Conservation (phyloP, 1,140 invertebrate species). For the Tenebrio molitor region DNA sequence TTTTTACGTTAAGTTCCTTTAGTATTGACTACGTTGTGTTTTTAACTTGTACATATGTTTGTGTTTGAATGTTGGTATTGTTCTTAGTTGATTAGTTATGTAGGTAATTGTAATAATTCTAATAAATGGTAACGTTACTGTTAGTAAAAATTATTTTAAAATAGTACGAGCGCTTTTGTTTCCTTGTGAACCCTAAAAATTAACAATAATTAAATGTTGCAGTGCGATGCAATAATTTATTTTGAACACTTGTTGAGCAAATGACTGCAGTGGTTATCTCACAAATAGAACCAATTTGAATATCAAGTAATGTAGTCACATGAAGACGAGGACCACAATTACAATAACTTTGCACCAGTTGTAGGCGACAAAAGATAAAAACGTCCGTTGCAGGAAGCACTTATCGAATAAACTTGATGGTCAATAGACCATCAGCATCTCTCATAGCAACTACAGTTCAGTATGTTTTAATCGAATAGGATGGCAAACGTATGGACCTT, state of each 20-base stretch:
- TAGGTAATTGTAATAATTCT: conserved; percentile 2
- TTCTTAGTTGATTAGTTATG: conserved; percentile 4
- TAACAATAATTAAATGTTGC: too few relatives aligned
- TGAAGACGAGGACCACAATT: conserved; percentile 10
- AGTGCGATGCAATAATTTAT: too few relatives aligned
- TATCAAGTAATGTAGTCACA: background rate
- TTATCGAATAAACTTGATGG: conserved; percentile 50
- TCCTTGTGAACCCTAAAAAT: background rate
- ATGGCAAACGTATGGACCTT: conserved; percentile 20
- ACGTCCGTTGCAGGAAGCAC: conserved; percentile 50
- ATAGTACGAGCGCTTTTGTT: background rate
- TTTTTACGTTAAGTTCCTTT: conserved; percentile 20
- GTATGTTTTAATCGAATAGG: conserved; percentile 11
- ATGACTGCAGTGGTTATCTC: background rate
- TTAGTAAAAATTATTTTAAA: conserved; percentile 41
- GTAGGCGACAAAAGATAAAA: conserved; percentile 52
- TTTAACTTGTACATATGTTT: conserved; percentile 22
- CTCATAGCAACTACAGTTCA: background rate
- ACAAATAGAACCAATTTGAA: conserved; percentile 28
- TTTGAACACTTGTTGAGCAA: too few relatives aligned
- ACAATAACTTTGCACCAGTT: conserved; percentile 26
- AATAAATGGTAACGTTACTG: conserved; percentile 26
- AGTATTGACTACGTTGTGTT: conserved; percentile 4
- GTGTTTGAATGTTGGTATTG: conserved; percentile 24
- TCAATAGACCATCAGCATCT: conserved; percentile 40